A percentile compares a stretch with the other conserved stretches of the same genome.
These are phyloP conservation scores for Zaprionus africanus DNA, from an alignment of 1,140 invertebrate genomes.

Conservation along the genomic window DNA sequence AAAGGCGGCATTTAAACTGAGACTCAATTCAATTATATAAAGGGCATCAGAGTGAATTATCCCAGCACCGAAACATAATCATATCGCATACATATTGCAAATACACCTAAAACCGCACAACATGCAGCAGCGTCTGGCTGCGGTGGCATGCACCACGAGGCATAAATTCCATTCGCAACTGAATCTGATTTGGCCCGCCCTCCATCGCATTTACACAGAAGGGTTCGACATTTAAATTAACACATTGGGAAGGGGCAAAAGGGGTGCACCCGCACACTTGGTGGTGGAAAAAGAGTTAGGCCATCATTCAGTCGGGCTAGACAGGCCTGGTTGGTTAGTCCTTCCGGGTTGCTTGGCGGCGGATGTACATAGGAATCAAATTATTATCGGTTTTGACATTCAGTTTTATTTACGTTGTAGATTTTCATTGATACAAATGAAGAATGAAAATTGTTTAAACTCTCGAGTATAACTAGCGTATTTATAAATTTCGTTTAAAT, in stretches of 20 bases:
- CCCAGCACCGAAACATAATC: conserved; percentile 29
- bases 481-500: conserved; percentile 77
- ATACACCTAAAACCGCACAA: conserved; percentile 59
- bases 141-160: conserved; percentile 64
- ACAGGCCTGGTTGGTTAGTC: conserved; percentile 44
- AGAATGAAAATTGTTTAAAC: conserved; percentile 66
- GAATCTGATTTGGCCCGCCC: conserved; percentile 43
- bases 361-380: conserved; percentile 32
- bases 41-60: conserved; percentile 26
- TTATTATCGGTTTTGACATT: conserved; percentile 70
- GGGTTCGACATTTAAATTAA: conserved; percentile 66
- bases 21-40: conserved; percentile 23
- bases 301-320: neutral
- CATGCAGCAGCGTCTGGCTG: conserved; percentile 46
- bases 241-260: conserved; percentile 23
- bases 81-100: conserved; percentile 14
- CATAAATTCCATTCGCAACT: conserved; percentile 72
- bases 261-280: conserved; percentile 8
- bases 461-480: conserved; percentile 75
- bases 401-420: conserved; percentile 78
- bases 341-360: conserved; percentile 27
- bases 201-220: conserved; percentile 46
- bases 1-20: neutral
- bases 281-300: conserved; percentile 28
- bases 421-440: conserved; percentile 78